Percentiles rank a stretch among this genome's conserved stretches.
Evolutionary conservation across 2,113 vertebrate species (phyloP).

Genomic region (Blennius ocellaris): DNA sequence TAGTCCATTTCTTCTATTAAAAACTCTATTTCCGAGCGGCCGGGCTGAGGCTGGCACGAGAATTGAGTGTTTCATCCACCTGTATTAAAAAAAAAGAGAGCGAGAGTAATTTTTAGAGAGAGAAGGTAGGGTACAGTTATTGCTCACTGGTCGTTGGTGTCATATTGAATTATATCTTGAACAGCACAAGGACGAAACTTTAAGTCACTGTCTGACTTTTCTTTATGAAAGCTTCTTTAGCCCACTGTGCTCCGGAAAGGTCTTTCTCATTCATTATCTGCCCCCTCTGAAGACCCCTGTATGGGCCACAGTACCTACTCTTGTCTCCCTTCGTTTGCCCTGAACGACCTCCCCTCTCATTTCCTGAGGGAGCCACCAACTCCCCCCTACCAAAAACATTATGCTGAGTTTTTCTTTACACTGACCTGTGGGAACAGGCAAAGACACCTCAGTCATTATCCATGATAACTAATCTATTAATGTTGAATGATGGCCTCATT

Average conservation of each 20-base stretch:
- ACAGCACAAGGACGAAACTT: constrained; percentile 44
- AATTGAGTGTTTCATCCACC: too few relatives aligned
- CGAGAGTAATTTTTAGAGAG: too few relatives aligned
- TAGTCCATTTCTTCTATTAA: too few relatives aligned
- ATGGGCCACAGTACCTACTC: constrained; percentile 35
- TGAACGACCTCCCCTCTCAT: constrained; percentile 60
- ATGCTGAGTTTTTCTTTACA: constrained; percentile 68
- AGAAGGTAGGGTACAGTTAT: neutral
- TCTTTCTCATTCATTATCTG: constrained; percentile 35
- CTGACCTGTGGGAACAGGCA: constrained; percentile 76
- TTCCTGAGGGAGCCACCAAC: constrained; percentile 41
- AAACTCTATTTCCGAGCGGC: too few relatives aligned
- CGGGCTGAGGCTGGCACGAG: too few relatives aligned
- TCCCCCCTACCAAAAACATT: constrained; percentile 63
- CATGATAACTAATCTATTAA: constrained; percentile 85
- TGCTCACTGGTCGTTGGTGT: constrained; percentile 26
- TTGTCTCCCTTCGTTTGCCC: constrained; percentile 55
- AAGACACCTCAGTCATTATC: constrained; percentile 82
- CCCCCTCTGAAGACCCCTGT: constrained; percentile 43
- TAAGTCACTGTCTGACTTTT: constrained; percentile 16
- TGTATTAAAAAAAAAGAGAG: too few relatives aligned
- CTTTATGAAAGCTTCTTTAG: constrained; percentile 28
- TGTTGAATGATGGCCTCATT: constrained; percentile 85
- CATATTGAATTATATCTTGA: neutral
- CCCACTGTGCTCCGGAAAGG: constrained; percentile 15